A percentile compares a stretch with the other conserved stretches of the same genome.
These are phyloP conservation scores for Sapayoa aenigma DNA, from an alignment of 2,113 vertebrate genomes.

Conservation along the genomic window DNA sequence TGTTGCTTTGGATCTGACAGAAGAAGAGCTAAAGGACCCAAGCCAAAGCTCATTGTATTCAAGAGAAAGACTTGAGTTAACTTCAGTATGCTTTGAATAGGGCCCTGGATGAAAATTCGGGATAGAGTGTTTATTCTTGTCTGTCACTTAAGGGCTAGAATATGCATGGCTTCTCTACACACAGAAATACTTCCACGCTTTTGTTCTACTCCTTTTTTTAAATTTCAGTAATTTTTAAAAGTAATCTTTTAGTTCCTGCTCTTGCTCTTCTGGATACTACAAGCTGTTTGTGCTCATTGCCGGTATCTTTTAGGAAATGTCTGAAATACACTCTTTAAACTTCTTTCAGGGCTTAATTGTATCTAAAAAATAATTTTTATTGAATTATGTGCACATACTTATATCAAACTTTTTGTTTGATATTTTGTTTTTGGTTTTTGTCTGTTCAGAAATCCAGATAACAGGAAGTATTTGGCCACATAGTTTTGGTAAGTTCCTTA, in stretches of 20 bases:
- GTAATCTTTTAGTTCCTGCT: neutral
- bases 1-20: slow-evolving; percentile 17
- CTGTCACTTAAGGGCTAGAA: neutral
- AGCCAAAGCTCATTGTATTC: neutral
- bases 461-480: slow-evolving; percentile 11
- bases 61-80: neutral
- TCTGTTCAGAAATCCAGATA: slow-evolving; percentile 44
- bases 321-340: neutral
- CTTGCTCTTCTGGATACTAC: neutral
- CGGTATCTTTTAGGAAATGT: neutral
- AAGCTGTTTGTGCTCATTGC: neutral
- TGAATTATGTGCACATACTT: neutral
- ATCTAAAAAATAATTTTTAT: neutral
- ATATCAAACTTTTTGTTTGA: no score
- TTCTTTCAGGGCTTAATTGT: neutral
- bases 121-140: neutral
- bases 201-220: neutral
- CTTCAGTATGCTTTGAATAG: neutral
- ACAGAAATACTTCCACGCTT: neutral
- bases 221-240: neutral
- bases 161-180: neutral
- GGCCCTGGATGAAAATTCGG: neutral
- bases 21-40: neutral
- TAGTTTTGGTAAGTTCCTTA: slow-evolving; percentile 24
- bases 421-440: no score